Base-by-base conservation (phyloP, 2,113 vertebrate species). In the Mormyrus iriodes region DNA sequence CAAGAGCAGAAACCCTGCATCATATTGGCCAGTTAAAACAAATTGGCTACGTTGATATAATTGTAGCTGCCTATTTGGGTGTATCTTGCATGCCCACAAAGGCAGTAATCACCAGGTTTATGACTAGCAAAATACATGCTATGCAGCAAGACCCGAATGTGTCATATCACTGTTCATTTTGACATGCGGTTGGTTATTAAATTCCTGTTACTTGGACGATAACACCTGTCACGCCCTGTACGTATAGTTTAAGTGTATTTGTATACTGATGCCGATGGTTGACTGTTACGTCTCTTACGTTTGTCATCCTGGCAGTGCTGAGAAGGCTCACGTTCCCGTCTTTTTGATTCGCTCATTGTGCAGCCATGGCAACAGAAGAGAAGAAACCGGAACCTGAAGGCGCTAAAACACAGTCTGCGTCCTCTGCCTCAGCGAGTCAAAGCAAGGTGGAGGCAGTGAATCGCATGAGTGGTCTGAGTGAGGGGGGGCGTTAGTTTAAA, bases 381-480 rank as follows among this genome's bases (percentile, higher is more conserved):
- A 99, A 99, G 96, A 99, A 99, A 93, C 97, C 97, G 51, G 98
- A 99, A 95, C 97, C 97, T 0, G 98, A 99, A 94, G 95, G 96
- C 1, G 97, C 97, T 31, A 97, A 99, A 94, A 96, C 97, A 84
- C 98, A 98, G 91, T 97, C 97, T 19, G 95, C 97, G 8, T 96
- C 97, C n/a, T 97, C 98, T 7, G 97, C 97, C 0, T 98, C 98
- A 0, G 95, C 97, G 93, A 97, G 97, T 90, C 98, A 99, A 95
- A 98, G 97, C 96, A 99, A 99, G 97, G 98, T 98, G 89, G 46
- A 93, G 92, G 44, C 46, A 89, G 35, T 17, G n/a, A 5, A 27
- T n/a, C 84, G 46, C 65, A 42, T 17, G 3, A n/a, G n/a, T n/a
- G n/a, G n/a, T n/a, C n/a, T n/a, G n/a, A n/a, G n/a, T n/a, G n/a